These are phyloP conservation scores for Forbesichthys papilliferus DNA, from an alignment of 2,113 vertebrate genomes.

Conservation along the genomic window DNA sequence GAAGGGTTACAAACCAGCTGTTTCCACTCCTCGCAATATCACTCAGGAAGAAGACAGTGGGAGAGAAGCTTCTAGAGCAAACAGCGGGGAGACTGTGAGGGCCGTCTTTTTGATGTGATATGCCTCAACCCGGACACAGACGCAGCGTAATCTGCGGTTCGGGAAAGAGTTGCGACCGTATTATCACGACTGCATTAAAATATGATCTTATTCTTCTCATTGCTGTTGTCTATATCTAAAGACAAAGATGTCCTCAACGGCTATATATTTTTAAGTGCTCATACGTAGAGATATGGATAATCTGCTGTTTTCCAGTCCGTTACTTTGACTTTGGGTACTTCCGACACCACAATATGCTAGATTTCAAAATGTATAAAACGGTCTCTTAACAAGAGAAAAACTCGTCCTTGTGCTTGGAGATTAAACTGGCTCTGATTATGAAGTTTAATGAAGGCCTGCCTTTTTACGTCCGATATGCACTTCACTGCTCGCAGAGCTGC, in stretches of 20 bases:
- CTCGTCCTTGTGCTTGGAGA: slow-evolving; percentile 20
- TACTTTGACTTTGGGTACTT: slow-evolving; percentile 13
- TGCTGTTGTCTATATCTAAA: background rate
- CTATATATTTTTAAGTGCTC: background rate
- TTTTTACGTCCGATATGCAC: slow-evolving; percentile 8
- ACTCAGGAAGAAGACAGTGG: slow-evolving; percentile 13
- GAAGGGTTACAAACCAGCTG: slow-evolving; percentile 55
- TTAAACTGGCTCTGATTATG: slow-evolving; percentile 19
- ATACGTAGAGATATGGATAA: slow-evolving; percentile 25
- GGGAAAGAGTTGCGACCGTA: too few species aligned
- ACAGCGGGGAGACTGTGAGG: background rate
- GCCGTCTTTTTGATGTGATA: background rate
- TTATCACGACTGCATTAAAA: background rate
- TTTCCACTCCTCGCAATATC: slow-evolving; percentile 30
- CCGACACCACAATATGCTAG: too few species aligned
- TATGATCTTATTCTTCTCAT: background rate
- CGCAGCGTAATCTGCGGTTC: background rate
- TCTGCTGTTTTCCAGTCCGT: slow-evolving; percentile 26
- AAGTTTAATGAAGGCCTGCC: slow-evolving; percentile 5
- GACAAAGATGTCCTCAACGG: slow-evolving; percentile 6
- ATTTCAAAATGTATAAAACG: too few species aligned
- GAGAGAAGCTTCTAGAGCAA: background rate
- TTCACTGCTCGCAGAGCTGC: slow-evolving; percentile 5
- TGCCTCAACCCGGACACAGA: background rate
- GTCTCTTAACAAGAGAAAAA: slow-evolving; percentile 30